A percentile compares a stretch with the other conserved stretches of the same genome.
phyloP scores from a whole-genome alignment of 2,888 invertebrate genomes.

The Ochropleura leucogaster region DNA sequence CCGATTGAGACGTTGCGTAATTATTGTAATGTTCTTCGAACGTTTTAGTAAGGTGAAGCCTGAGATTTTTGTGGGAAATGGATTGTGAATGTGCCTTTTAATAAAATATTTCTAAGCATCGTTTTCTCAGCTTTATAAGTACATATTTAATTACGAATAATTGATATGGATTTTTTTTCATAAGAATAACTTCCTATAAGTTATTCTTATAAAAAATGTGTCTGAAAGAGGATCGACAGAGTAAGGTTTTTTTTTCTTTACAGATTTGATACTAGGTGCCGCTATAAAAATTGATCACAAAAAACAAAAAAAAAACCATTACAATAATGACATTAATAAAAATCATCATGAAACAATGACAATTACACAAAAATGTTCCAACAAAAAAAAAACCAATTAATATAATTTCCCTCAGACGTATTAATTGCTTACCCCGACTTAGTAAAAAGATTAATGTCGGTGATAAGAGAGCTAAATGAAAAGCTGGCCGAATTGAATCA shows the following conservation, averaged over 20 bases:
- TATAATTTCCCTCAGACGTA: conserved; percentile 64
- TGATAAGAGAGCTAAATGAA: conserved; percentile 84
- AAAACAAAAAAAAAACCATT: not conserved
- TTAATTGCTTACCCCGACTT: conserved; percentile 70
- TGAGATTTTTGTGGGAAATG: conserved; percentile 30
- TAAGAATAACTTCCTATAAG: not conserved
- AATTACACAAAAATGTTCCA: conserved; percentile 39
- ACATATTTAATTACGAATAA: not conserved
- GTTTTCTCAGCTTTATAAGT: not conserved
- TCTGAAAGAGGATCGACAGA: not conserved
- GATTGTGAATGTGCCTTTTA: not conserved
- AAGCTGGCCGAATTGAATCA: conserved; percentile 85
- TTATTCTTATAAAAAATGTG: too few relatives aligned
- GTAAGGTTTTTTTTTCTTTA: not conserved
- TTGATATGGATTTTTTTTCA: not conserved
- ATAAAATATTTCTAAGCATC: not conserved
- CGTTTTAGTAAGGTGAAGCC: conserved; percentile 28
- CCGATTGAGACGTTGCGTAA: conserved; percentile 60
- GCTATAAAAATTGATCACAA: not conserved
- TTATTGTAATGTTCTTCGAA: conserved; percentile 57
- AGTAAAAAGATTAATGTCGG: conserved; percentile 76
- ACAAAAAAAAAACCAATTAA: conserved; percentile 49
- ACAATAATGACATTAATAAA: conserved; percentile 22
- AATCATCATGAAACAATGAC: conserved; percentile 30
- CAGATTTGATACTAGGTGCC: not conserved